Conservation (phyloP, 1,140 invertebrate genomes). For the Fopius arisanus region DNA sequence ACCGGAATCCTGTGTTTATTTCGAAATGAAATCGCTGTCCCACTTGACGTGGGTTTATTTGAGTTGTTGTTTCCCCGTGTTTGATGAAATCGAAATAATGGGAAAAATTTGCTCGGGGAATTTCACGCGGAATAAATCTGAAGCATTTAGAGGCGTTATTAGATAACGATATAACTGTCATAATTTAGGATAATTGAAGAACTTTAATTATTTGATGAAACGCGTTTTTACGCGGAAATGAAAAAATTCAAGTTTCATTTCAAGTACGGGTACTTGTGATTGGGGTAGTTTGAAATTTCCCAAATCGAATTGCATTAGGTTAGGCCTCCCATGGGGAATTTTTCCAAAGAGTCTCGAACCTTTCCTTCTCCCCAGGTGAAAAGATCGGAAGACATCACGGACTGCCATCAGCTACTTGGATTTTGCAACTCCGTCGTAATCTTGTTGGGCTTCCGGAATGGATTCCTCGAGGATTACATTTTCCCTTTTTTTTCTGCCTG, state of each 20-base stretch:
- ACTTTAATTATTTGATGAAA: too few species aligned
- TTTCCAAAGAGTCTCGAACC: not conserved
- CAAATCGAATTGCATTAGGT: slow-evolving; percentile 27
- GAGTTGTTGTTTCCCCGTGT: too few species aligned
- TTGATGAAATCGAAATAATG: too few species aligned
- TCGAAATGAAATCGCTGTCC: not conserved
- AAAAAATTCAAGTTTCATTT: too few species aligned
- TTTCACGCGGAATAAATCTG: too few species aligned
- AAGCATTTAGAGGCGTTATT: too few species aligned
- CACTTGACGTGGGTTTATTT: not conserved
- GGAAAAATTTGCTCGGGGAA: too few species aligned
- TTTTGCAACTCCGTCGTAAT: slow-evolving; percentile 22
- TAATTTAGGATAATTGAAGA: too few species aligned
- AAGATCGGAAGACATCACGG: slow-evolving; percentile 2
- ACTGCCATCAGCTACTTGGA: not conserved
- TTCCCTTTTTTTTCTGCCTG: not conserved
- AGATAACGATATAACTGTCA: not conserved
- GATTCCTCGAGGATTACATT: not conserved
- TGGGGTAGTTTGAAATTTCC: too few species aligned
- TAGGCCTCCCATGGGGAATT: not conserved
- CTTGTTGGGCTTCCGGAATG: slow-evolving; percentile 6
- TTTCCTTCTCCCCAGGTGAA: not conserved
- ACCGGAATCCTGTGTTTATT: not conserved
- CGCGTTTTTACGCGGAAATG: too few species aligned
- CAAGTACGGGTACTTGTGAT: too few species aligned